Evolutionary conservation across 2,113 vertebrate genomes (phyloP).

Genomic region (Perccottus glenii): DNA sequence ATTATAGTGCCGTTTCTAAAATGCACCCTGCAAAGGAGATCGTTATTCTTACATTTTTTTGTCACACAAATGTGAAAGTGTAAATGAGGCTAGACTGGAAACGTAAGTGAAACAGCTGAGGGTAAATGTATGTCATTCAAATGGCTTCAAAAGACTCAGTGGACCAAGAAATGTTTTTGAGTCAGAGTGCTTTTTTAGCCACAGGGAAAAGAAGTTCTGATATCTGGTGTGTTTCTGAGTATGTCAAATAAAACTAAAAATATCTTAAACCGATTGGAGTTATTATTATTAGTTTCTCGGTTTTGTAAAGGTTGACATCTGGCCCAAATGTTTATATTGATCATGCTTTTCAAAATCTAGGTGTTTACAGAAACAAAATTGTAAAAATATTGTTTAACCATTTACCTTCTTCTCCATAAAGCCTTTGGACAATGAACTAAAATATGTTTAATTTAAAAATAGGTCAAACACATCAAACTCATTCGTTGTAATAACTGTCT

Average conservation of each 20-base stretch:
- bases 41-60: background rate
- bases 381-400: too few species aligned
- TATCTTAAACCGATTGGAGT: too few species aligned
- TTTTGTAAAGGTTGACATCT: background rate
- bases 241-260: slow-evolving; percentile 6
- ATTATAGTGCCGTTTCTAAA: too few species aligned
- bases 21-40: background rate
- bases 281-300: background rate
- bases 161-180: slow-evolving; percentile 58
- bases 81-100: background rate
- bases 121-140: background rate
- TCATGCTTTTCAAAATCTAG: background rate
- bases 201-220: slow-evolving; percentile 24
- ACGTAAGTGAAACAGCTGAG: background rate
- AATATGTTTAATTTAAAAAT: background rate
- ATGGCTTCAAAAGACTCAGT: slow-evolving; percentile 41
- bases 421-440: too few species aligned
- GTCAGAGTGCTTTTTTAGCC: slow-evolving; percentile 75
- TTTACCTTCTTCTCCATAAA: too few species aligned
- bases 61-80: background rate
- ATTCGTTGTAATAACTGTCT: background rate
- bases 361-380: background rate
- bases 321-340: background rate
- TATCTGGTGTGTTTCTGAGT: background rate
- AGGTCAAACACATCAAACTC: background rate